Percentiles rank a stretch among this genome's conserved stretches.
phyloP scores from a whole-genome alignment of 1,140 invertebrate species.

The Papilio glaucus region DNA sequence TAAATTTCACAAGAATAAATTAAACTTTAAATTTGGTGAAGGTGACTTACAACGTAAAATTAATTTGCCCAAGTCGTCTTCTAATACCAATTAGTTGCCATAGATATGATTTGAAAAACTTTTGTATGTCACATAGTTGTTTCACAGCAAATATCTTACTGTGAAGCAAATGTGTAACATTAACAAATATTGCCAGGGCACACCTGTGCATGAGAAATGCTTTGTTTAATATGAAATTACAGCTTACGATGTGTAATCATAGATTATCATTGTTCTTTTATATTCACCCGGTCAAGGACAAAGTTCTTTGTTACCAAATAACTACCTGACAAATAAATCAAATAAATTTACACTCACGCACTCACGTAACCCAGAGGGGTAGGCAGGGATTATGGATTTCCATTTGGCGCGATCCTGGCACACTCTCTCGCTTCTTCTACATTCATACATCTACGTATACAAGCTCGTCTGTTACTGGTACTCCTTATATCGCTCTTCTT shows the following conservation, averaged over 20 bases:
- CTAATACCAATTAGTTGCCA: background rate
- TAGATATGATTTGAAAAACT: background rate
- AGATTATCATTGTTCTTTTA: constrained; percentile 25
- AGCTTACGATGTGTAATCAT: background rate
- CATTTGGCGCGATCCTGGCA: too few relatives aligned
- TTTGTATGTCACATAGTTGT: background rate
- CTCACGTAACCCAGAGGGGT: too few relatives aligned
- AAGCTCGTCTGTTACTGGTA: too few relatives aligned
- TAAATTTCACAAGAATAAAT: constrained; percentile 19
- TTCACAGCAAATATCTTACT: background rate
- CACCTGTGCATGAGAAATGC: constrained; percentile 2
- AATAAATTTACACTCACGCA: too few relatives aligned
- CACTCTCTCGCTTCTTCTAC: too few relatives aligned
- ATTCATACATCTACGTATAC: too few relatives aligned
- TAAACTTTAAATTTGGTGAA: constrained; percentile 25
- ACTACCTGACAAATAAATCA: too few relatives aligned
- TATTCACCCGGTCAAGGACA: background rate
- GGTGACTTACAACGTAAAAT: constrained; percentile 10
- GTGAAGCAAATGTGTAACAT: constrained; percentile 3
- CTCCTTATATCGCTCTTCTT: too few relatives aligned
- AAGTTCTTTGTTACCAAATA: background rate
- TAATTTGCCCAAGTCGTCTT: background rate
- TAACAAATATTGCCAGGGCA: background rate
- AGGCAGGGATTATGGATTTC: too few relatives aligned
- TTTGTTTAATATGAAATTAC: constrained; percentile 3